Conservation (phyloP, 2,888 invertebrate genomes). For the Amphipoea oculea region DNA sequence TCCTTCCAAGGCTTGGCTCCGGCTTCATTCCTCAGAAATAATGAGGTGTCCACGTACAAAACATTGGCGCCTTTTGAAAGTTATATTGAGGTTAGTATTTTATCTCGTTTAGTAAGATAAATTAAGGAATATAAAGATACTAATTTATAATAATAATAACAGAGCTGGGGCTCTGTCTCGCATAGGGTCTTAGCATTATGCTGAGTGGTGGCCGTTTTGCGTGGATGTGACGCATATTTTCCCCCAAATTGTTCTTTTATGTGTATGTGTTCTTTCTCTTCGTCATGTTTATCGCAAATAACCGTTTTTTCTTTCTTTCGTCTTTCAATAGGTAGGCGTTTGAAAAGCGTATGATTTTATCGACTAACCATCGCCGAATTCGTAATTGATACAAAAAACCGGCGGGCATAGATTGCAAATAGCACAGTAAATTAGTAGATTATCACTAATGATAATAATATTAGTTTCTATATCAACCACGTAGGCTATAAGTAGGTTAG, state of each 20-base stretch:
- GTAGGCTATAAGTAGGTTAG: background rate
- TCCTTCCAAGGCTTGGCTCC: constrained; percentile 84
- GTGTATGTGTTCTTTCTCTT: too few relatives aligned
- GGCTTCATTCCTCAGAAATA: constrained; percentile 77
- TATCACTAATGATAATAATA: constrained; percentile 12
- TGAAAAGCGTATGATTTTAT: background rate
- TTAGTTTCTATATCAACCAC: constrained; percentile 17
- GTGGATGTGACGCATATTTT: too few relatives aligned
- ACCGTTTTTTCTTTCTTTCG: too few relatives aligned
- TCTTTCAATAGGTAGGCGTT: background rate
- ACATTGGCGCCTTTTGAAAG: constrained; percentile 69
- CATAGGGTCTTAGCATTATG: too few relatives aligned
- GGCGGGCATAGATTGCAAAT: constrained; percentile 26
- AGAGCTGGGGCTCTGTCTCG: too few relatives aligned
- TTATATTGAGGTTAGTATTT: constrained; percentile 73
- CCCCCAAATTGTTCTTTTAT: too few relatives aligned
- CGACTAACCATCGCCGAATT: background rate
- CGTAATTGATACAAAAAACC: background rate
- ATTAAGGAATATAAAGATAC: background rate
- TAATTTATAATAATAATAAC: background rate
- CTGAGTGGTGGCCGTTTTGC: too few relatives aligned
- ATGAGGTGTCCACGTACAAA: constrained; percentile 66
- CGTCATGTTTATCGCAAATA: too few relatives aligned
- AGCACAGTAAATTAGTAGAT: constrained; percentile 32
- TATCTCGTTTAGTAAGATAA: too few relatives aligned